Base-by-base conservation (phyloP, 2,113 vertebrate genomes). In the Pluvialis apricaria region DNA sequence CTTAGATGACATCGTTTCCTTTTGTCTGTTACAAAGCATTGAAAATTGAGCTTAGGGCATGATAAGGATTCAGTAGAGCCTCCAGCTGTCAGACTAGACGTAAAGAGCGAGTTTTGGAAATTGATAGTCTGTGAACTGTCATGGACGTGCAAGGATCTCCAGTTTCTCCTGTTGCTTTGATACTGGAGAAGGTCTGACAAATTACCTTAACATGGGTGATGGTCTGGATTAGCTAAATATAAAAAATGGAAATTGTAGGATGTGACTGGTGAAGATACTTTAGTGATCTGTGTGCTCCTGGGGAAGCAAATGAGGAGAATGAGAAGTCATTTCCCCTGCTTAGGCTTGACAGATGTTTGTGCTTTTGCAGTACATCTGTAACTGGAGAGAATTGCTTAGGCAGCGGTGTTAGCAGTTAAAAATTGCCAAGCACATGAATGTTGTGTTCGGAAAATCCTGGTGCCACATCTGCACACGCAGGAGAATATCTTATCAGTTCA, bases 151-250 rank as follows among this genome's bases (percentile, higher is more conserved):
- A 82, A 42, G 29, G 58, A 55, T 87, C 78, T 91, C 78, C 14
- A 15, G 26, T 93, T 94, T 93, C 85, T 89, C 49, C 32, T 92
- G 70, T n/a, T 95, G 77, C 77, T 86, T 93, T 92, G 83, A 62
- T 87, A 62, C 62, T 60, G n/a, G 89, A 92, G 73, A 76, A 18
- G 34, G 26, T 90, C 70, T 96, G 77, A 85, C 49, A 87, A 81
- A 76, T 91, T 75, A 81, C 45, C 57, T 86, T 54, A 71, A 42
- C 0, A 1, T 66, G 62, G 61, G 15, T 69, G 34, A 47, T 73
- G 52, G 69, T 86, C 86, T 94, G 58, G 32, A 58, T 86, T 32
- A 72, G 89, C 61, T 85, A 69, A 45, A 69, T 79, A 80, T 62
- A 18, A 78, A 58, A 71, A 64, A 15, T 8, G 5, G 34, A 5